phyloP scores from a whole-genome alignment of 2,888 invertebrate genomes.

The Terebella lapidaria region DNA sequence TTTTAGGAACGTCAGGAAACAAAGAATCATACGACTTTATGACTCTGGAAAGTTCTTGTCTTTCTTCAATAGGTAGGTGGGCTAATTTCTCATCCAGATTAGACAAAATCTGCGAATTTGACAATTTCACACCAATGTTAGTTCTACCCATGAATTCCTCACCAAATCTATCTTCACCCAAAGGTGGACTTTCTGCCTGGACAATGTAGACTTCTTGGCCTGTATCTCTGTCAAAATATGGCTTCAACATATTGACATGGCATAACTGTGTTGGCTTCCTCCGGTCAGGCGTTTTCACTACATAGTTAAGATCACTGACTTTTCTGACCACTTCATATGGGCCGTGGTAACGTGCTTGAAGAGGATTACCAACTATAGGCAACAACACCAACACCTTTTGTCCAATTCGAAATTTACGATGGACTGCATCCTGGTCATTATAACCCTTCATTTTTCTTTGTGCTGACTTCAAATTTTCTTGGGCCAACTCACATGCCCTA shows the following conservation, averaged over 20 bases:
- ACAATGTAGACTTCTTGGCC: too few species aligned
- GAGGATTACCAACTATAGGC: neutral
- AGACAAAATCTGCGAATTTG: neutral
- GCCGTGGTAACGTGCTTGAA: neutral
- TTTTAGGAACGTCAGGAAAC: neutral
- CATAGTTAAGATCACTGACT: conserved; percentile 1
- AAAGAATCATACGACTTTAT: neutral
- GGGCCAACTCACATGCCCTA: conserved; percentile 3
- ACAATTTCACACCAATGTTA: neutral
- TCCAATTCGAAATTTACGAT: neutral
- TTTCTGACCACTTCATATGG: neutral
- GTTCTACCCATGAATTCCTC: neutral
- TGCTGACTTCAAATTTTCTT: neutral
- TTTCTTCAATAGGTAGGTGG: neutral
- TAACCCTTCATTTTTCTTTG: neutral
- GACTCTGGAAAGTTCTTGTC: neutral
- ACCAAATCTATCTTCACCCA: neutral
- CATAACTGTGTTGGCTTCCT: neutral
- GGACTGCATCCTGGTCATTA: neutral
- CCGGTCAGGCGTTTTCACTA: neutral
- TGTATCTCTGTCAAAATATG: neutral
- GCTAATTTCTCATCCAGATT: neutral
- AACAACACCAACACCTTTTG: conserved; percentile 2
- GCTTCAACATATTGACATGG: conserved; percentile 7
- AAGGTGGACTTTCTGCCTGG: too few species aligned